Percentiles rank a stretch among this genome's conserved stretches.
Evolutionary conservation across 2,797 vertebrate genomes (phyloP).

Genomic region (Gymnoscopelus microlampas): DNA sequence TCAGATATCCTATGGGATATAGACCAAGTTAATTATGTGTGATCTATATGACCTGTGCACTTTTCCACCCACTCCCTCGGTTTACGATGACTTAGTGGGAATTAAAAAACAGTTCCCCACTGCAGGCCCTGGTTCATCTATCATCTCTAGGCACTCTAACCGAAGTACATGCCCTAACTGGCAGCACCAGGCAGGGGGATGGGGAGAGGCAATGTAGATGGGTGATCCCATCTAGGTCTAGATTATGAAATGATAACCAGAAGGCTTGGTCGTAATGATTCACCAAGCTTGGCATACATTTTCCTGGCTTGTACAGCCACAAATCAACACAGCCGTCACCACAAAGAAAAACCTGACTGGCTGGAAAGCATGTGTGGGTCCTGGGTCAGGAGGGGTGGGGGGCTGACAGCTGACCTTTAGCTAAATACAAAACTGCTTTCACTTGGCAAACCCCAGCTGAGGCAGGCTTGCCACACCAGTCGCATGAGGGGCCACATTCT

Average conservation of each 20-base stretch:
- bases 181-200: constrained; percentile 13
- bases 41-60: constrained; percentile 2
- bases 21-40: neutral
- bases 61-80: constrained; percentile 5
- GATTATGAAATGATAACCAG: constrained; percentile 36
- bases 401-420: constrained; percentile 67
- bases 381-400: constrained; percentile 31
- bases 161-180: constrained; percentile 38
- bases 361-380: constrained; percentile 47
- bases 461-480: constrained; percentile 30
- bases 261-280: constrained; percentile 18
- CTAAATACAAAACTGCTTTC: constrained; percentile 68
- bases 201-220: neutral
- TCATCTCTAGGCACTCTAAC: constrained; percentile 29
- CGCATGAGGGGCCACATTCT: constrained; percentile 49
- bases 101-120: constrained; percentile 11
- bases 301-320: neutral
- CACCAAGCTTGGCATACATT: constrained; percentile 18
- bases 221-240: constrained; percentile 19
- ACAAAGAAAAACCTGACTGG: constrained; percentile 45
- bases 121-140: constrained; percentile 19
- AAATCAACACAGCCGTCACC: constrained; percentile 10
- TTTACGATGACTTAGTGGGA: neutral
- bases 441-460: constrained; percentile 56
- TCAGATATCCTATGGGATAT: neutral